A percentile compares a stretch with the other conserved stretches of the same genome.
Evolutionary conservation across 2,113 vertebrate genomes (phyloP).

Genomic region (Brachyhypopomus gauderio): DNA sequence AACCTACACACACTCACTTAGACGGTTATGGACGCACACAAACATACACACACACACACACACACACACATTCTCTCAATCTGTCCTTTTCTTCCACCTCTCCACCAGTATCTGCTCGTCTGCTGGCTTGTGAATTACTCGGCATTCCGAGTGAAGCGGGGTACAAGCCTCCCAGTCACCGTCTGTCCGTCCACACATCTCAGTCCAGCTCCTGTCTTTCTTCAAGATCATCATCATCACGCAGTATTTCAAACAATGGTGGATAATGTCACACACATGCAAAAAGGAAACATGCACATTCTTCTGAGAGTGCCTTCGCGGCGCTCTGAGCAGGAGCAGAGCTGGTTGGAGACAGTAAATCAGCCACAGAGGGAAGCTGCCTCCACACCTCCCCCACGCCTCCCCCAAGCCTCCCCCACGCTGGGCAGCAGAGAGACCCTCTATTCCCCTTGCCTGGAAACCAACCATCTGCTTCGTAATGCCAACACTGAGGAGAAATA

Average conservation of each 20-base stretch:
- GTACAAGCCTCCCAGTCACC: constrained; percentile 35
- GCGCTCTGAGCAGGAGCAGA: constrained; percentile 8
- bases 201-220: constrained; percentile 9
- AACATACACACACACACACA: no score
- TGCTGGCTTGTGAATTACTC: constrained; percentile 10
- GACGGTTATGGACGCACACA: not conserved
- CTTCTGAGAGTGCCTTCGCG: not conserved
- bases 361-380: constrained; percentile 42
- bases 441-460: constrained; percentile 54
- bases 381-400: constrained; percentile 28
- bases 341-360: constrained; percentile 39
- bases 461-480: constrained; percentile 54
- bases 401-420: constrained; percentile 32
- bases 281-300: constrained; percentile 28
- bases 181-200: constrained; percentile 28
- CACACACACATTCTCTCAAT: constrained; percentile 28
- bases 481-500: constrained; percentile 34
- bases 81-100: constrained; percentile 10
- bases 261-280: constrained; percentile 20
- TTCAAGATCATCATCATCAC: constrained; percentile 32
- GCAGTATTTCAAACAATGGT: constrained; percentile 28
- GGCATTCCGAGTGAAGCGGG: constrained; percentile 40
- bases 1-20: constrained; percentile 26
- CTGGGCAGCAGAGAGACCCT: constrained; percentile 49
- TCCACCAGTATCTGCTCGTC: not conserved